Base-by-base conservation (phyloP, 2,888 invertebrate genomes). In the Diarsia mendica region DNA sequence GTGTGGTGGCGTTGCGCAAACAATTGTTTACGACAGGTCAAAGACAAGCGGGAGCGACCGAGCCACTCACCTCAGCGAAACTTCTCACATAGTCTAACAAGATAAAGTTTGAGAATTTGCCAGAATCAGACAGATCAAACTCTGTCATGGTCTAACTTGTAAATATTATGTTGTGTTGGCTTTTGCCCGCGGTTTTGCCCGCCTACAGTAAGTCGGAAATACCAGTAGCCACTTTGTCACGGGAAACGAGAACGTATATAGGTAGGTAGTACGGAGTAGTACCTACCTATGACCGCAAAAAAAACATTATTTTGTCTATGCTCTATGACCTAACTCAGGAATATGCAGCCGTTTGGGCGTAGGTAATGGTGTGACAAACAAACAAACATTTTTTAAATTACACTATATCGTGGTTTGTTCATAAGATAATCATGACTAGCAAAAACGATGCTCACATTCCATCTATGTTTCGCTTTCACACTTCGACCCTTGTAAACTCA, bases 1-100 rank as follows among this genome's bases (percentile, higher is more conserved):
- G 28, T 28, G 28, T 28, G 28, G n/a, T 63, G 18, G n/a, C 11
- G 46, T 33, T 46, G 15, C 9, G 20, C 58, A 60, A 79, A 77
- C 65, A 65, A 65, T 72, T 72, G 79, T 77, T 78, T 46, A 48
- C 18, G 51, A 78, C 79, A 78, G 77, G 15, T 70, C 20, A 69
- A 64, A 77, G 64, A 49, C 55, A 61, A 61, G 61, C 33, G 18
- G 33, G 18, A 28, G n/a, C 18, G 15, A 23, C 44, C n/a, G 44
- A 28, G n/a, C 23, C n/a, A 44, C 46, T n/a, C 20, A n/a, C 71
- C 71, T 51, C 13, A 46, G 58, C 65, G 28, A 60, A 78, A 77
- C 58, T 77, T 72, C 46, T 13, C 28, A 65, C 33, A 23, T 33
- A 33, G 44, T 15, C 11, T 49, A 46, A 70, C 49, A 70, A 70